phyloP scores from a whole-genome alignment of 2,113 vertebrate genomes.

The Lathamus discolor region DNA sequence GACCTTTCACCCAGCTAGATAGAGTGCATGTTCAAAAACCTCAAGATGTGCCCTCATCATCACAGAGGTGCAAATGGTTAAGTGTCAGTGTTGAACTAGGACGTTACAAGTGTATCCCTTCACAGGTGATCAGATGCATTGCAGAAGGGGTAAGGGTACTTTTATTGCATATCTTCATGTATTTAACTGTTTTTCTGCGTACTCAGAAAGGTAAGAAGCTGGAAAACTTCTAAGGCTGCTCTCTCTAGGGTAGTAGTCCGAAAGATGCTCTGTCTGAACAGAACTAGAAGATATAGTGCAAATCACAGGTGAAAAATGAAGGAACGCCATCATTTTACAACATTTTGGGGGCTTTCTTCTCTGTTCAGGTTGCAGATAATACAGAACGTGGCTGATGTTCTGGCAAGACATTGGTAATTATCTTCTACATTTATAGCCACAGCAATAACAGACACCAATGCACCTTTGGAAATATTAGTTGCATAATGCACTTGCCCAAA shows the following conservation, averaged over 20 bases:
- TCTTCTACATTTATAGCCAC: background rate
- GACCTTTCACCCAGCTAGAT: background rate
- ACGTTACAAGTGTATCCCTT: background rate
- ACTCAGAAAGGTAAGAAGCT: background rate
- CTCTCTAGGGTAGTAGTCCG: background rate
- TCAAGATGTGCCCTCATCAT: background rate
- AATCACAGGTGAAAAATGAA: background rate
- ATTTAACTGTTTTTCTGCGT: background rate
- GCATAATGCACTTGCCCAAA: background rate
- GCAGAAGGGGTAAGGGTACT: background rate
- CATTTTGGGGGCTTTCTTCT: background rate
- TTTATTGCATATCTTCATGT: background rate
- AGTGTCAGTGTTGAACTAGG: rapidly evolving
- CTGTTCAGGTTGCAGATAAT: background rate
- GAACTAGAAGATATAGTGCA: background rate
- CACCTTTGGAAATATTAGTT: background rate
- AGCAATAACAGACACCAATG: background rate
- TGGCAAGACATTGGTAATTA: rapidly evolving
- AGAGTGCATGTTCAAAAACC: background rate
- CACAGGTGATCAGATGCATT: background rate
- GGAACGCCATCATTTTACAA: background rate
- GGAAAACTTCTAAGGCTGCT: background rate
- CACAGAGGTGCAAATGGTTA: background rate
- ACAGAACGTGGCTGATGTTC: too few relatives aligned
- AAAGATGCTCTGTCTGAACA: background rate